phyloP scores from a whole-genome alignment of 2,113 vertebrate genomes.

The Prunella himalayana region DNA sequence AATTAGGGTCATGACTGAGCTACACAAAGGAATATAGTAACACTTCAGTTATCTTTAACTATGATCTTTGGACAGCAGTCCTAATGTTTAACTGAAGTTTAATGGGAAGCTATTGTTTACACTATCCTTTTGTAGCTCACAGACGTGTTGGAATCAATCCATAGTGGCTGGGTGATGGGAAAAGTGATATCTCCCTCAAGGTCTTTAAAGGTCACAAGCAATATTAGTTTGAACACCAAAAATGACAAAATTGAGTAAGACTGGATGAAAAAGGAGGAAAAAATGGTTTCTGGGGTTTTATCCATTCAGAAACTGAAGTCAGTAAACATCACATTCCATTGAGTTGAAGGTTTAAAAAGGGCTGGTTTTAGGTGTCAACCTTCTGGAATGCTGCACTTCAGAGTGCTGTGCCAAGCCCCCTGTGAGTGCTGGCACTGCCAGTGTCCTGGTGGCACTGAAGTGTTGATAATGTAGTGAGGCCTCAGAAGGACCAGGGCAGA shows the following conservation, averaged over 20 bases:
- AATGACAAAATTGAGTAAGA: constrained; percentile 3
- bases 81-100: constrained; percentile 74
- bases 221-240: constrained; percentile 9
- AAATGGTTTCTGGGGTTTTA: background rate
- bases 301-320: background rate
- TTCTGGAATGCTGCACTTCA: background rate
- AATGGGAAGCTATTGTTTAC: constrained; percentile 78
- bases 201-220: constrained; percentile 17
- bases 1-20: constrained; percentile 82
- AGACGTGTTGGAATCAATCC: constrained; percentile 40
- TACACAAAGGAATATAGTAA: constrained; percentile 75
- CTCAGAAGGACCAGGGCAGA: background rate
- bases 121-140: constrained; percentile 43
- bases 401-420: background rate
- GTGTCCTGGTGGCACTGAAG: background rate
- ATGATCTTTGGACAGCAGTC: constrained; percentile 76
- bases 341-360: background rate
- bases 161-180: background rate
- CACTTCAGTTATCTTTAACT: constrained; percentile 78
- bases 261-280: background rate
- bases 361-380: background rate
- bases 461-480: background rate
- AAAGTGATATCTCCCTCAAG: background rate
- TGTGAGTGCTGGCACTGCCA: background rate
- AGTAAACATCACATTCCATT: background rate